Evolutionary conservation across 1,140 invertebrate genomes (phyloP), one percentile per base, ranked within the genome.

Genomic region (Fragariocoptes setiger): DNA sequence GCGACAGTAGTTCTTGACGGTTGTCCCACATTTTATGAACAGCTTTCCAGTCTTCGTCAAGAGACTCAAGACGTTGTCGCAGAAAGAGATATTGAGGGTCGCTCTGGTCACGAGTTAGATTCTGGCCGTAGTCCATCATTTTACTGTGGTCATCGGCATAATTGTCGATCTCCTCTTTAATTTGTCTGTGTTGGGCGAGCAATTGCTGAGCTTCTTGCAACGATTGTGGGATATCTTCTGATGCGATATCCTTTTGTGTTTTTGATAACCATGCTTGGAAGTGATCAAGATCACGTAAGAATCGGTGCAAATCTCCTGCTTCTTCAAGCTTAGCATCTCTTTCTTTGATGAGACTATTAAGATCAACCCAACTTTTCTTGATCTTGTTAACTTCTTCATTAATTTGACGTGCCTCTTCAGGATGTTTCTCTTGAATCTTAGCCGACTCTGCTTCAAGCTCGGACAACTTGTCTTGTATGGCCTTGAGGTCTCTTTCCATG

Each of bases 71-170:
- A 44, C 92, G 68, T 59, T 92, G 85, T 40, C 82, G 66, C 49
- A 95, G 61, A 72, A 95, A 95, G 83, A 95, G 92, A 61, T 95
- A 94, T 59, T 97, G 88, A 41, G 88, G 83, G 62, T 99, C 92
- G 36, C 56, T 60, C 47, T 68, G 64, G 46, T 58, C 82, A 42
- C 74, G 74, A 39, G 82, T 88, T 41, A 90, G 69, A 51, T 76
- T 71, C 53, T 94, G 83, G 39, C 92, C 92, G 56, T 94, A 97
- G 50, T 92, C 85, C 76, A 95, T 94, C 85, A 99, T 95, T 62
- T 85, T 86, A 47, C 74, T 74, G 56, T 92, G 94, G 56, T 97
- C 90, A 48, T 90, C 80, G 37, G 74, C 85, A 55, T 97, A 97
- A 52, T 90, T 92, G 56, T 95, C 85, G 50, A 99, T 97, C 60